Evolutionary conservation across 2,113 vertebrate genomes (phyloP).

Genomic region (Jacana jacana): DNA sequence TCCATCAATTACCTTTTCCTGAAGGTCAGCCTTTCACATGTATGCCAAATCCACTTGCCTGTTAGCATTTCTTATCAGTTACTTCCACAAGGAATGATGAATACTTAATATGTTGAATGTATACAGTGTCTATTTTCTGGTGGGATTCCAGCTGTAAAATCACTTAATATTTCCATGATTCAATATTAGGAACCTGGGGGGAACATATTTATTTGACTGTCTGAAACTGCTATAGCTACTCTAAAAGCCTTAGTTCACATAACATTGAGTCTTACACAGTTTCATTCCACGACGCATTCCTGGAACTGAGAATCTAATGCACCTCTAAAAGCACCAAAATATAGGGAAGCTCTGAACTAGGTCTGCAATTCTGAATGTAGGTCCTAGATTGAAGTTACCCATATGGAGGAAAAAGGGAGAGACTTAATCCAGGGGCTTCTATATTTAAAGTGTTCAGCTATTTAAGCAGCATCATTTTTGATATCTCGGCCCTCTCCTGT

Average conservation of each 20-base stretch:
- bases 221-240: neutral
- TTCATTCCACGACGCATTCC: neutral
- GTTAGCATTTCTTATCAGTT: constrained; percentile 32
- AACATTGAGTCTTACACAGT: neutral
- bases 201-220: neutral
- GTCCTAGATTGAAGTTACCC: neutral
- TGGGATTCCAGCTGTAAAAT: constrained; percentile 44
- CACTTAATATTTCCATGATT: constrained; percentile 48
- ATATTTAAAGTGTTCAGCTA: neutral
- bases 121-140: constrained; percentile 1
- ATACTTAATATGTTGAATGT: constrained; percentile 3
- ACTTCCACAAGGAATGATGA: constrained; percentile 1
- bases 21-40: neutral
- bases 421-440: neutral
- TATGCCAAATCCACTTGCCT: neutral
- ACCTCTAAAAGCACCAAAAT: neutral
- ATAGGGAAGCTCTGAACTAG: neutral
- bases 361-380: neutral
- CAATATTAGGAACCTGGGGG: neutral
- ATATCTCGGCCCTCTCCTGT: neutral
- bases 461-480: neutral
- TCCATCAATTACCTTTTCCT: neutral
- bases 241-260: neutral
- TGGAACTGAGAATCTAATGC: neutral
- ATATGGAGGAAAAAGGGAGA: neutral